Evolutionary conservation across 2,797 vertebrate species (phyloP).

Genomic region (Hoplostethus atlanticus): DNA sequence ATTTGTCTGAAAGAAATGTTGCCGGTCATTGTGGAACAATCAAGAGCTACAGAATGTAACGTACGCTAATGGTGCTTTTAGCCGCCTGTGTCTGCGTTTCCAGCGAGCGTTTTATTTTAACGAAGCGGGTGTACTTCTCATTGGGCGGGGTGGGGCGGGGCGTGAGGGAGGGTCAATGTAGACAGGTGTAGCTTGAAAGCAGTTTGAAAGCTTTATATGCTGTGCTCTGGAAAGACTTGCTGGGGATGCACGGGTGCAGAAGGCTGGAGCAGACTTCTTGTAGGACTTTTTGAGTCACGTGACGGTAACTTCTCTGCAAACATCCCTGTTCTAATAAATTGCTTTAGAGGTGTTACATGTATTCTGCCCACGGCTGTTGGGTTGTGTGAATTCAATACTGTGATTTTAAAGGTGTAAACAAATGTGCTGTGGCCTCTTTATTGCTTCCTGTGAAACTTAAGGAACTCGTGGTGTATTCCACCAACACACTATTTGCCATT

Average conservation of each 20-base stretch:
- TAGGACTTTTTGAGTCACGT: constrained; percentile 80
- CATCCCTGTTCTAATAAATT: constrained; percentile 89
- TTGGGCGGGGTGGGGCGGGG: neutral
- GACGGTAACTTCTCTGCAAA: constrained; percentile 80
- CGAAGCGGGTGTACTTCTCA: constrained; percentile 56
- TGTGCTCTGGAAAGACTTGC: constrained; percentile 69
- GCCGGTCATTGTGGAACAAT: constrained; percentile 77
- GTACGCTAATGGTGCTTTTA: constrained; percentile 74
- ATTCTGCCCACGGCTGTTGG: constrained; percentile 65
- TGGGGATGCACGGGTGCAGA: constrained; percentile 70
- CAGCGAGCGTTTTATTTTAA: constrained; percentile 62
- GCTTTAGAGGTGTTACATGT: constrained; percentile 85
- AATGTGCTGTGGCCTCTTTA: constrained; percentile 49
- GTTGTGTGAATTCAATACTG: constrained; percentile 73
- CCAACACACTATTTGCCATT: neutral
- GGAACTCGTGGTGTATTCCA: no score
- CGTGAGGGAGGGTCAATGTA: constrained; percentile 28
- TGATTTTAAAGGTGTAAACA: constrained; percentile 67
- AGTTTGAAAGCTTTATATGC: constrained; percentile 77
- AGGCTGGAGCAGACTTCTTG: constrained; percentile 71
- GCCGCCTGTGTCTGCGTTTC: constrained; percentile 77
- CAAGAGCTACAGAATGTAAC: constrained; percentile 81
- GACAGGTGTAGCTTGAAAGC: constrained; percentile 24
- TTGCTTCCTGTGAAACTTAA: constrained; percentile 13
- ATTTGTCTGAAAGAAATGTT: constrained; percentile 78